Base-by-base conservation (phyloP, 2,797 vertebrate genomes). In the Eremophila alpestris region DNA sequence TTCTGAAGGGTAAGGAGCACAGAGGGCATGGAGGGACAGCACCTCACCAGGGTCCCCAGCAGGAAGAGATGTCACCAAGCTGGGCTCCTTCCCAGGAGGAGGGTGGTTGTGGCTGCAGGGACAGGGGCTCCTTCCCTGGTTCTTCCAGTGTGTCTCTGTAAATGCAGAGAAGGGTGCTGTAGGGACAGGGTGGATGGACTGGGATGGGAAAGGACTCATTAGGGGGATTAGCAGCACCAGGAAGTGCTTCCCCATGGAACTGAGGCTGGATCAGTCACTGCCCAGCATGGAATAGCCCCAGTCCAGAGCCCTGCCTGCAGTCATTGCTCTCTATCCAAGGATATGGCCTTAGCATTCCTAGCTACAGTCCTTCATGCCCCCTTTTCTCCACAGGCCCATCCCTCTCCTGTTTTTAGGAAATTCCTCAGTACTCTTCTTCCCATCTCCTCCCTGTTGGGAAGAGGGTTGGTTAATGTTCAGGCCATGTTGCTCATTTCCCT, bases 1-100 rank as follows among this genome's bases (percentile, higher is more conserved):
- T 97, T 64, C 88, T 84, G 60, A 93, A 77, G 13, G 95, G 97
- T 96, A 76, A 95, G 95, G 20, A 83, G 26, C 40, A 46, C 1
- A 2, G 40, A 26, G 83, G 13, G 4, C 7, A 8, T 69, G 45
- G n/a, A 41, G 29, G 43, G 26, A 38, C 38, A 68, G 43, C 20
- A 34, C 30, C 32, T 41, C 34, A 9, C 24, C 63, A 52, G 36
- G n/a, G 16, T 87, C 32, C 30, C 26, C 49, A 82, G 55, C 30
- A 64, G 48, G 43, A 38, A 76, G 49, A 40, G 54, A 22, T 43
- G 56, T 48, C 64, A 46, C 62, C 40, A 34, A 46, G 11, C 19
- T 0, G 0, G 30, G 55, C 9, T 40, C 11, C 60, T 51, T 22
- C 40, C 45, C 3, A 1, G 15, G 49, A 55, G 54, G 34, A 55